phyloP scores from a whole-genome alignment of 2,888 invertebrate species.

The Drosophila colorata region DNA sequence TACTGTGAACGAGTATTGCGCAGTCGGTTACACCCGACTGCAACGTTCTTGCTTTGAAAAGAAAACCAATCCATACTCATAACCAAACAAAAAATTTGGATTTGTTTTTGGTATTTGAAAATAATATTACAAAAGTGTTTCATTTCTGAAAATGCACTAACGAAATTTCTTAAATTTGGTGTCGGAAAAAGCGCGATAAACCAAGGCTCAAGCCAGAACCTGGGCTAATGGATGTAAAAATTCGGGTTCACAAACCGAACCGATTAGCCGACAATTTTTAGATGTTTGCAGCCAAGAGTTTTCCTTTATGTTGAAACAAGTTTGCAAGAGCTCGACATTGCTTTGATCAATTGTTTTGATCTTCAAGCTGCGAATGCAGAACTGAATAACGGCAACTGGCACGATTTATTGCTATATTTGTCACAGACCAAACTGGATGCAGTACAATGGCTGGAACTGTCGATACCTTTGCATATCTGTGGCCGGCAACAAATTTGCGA shows the following conservation, averaged over 20 bases:
- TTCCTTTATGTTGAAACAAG: not conserved
- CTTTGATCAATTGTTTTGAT: slow-evolving; percentile 65
- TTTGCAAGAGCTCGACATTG: slow-evolving; percentile 38
- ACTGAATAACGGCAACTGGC: slow-evolving; percentile 23
- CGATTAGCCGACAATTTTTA: not conserved
- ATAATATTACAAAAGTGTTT: too few relatives aligned
- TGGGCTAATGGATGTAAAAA: not conserved
- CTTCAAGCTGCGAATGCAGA: slow-evolving; percentile 40
- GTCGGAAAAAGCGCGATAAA: too few relatives aligned
- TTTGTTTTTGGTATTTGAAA: not conserved
- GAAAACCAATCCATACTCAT: too few relatives aligned
- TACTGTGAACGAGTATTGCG: too few relatives aligned
- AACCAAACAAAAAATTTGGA: too few relatives aligned
- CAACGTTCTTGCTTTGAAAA: too few relatives aligned
- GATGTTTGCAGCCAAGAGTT: not conserved
- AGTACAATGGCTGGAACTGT: slow-evolving; percentile 50
- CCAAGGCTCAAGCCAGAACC: too few relatives aligned
- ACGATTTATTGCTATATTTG: slow-evolving; percentile 56
- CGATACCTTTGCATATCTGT: slow-evolving; percentile 38
- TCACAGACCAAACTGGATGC: slow-evolving; percentile 21
- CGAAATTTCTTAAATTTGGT: too few relatives aligned
- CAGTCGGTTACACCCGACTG: too few relatives aligned
- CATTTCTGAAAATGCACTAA: too few relatives aligned
- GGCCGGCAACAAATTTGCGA: slow-evolving; percentile 69
- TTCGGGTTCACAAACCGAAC: too few relatives aligned